A percentile compares a stretch with the other conserved stretches of the same genome.
Evolutionary conservation across 1,140 invertebrate genomes (phyloP).

Genomic region (Cydia splendana): DNA sequence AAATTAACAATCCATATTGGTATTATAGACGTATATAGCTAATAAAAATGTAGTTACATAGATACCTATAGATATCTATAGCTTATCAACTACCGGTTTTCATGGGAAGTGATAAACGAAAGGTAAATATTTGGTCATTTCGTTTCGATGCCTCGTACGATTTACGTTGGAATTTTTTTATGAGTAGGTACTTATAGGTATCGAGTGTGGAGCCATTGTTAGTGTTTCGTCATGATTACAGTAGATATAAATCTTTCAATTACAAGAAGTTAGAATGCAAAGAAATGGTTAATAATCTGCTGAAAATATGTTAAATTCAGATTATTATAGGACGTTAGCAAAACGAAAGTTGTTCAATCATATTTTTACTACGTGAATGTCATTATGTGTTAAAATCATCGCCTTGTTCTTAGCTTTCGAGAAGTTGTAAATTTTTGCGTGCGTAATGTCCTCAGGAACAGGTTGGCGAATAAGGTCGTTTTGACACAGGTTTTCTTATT

Average conservation of each 20-base stretch:
- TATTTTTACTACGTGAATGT: not conserved
- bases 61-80: not conserved
- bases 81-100: not conserved
- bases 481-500: not conserved
- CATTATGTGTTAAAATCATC: not conserved
- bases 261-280: not conserved
- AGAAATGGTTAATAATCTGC: not conserved
- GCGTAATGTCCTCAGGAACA: not conserved
- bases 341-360: conserved; percentile 19
- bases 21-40: not conserved
- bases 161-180: not conserved
- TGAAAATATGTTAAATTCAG: not conserved
- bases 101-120: not conserved
- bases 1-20: no score
- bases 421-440: not conserved
- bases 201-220: not conserved
- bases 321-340: not conserved
- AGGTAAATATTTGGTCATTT: not conserved
- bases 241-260: not conserved
- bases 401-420: conserved; percentile 6
- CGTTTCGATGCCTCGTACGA: not conserved
- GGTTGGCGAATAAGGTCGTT: conserved; percentile 1
- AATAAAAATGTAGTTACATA: no score
- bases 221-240: not conserved
- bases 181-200: no score